Evolutionary conservation across 37 sponge, comb jelly and placozoan species (phyloP).

Genomic region (Beroe ovata): DNA sequence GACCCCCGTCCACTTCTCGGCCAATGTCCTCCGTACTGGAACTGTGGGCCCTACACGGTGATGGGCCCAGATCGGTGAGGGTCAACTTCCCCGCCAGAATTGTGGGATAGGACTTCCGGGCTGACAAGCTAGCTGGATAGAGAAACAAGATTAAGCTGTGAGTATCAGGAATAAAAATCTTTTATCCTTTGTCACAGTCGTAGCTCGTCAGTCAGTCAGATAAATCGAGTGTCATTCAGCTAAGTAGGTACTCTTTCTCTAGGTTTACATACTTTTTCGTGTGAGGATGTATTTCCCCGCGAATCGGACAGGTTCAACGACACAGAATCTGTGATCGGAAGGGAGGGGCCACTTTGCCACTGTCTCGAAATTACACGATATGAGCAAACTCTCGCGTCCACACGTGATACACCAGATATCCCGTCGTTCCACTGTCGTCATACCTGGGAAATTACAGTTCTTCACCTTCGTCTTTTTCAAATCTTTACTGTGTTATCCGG

Average conservation of each 20-base stretch:
- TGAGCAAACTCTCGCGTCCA: not conserved
- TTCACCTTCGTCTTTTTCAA: no score
- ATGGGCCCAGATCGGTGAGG: not conserved
- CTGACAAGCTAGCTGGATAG: not conserved
- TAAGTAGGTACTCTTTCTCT: not conserved
- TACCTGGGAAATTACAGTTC: not conserved
- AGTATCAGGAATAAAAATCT: no score
- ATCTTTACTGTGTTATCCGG: no score
- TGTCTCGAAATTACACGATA: slow-evolving; percentile 16
- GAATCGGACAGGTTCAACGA: not conserved
- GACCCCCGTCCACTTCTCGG: not conserved
- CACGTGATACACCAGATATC: slow-evolving; percentile 12
- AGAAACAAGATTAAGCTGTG: no score
- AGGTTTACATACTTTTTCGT: not conserved
- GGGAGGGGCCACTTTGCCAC: slow-evolving; percentile 8
- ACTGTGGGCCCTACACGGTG: not conserved
- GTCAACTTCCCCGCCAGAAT: not conserved
- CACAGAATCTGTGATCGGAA: not conserved
- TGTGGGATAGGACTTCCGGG: not conserved
- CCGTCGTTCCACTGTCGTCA: slow-evolving; percentile 20
- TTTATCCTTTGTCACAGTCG: no score
- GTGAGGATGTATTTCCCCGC: slow-evolving; percentile 28
- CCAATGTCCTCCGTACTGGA: not conserved
- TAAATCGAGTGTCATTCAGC: no score
- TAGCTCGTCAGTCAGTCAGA: no score